Evolutionary conservation across 2,113 vertebrate species (phyloP).

Genomic region (Rhinopomastus cyanomelas): DNA sequence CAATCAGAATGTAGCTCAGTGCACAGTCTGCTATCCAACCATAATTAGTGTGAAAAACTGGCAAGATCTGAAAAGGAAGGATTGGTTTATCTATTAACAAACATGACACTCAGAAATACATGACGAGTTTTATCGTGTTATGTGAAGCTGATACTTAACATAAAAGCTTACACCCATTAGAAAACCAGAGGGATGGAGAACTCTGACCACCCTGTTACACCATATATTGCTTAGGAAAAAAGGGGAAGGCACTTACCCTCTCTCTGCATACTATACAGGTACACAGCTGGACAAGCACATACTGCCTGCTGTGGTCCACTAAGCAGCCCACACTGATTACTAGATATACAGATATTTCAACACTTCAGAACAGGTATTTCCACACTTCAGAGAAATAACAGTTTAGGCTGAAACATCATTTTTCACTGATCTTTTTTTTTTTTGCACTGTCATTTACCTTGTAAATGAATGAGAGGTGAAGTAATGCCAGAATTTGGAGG

Average conservation of each 20-base stretch:
- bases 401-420: not conserved
- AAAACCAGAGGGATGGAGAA: not conserved
- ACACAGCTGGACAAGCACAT: fast-evolving
- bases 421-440: not conserved
- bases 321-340: not conserved
- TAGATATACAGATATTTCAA: not conserved
- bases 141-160: not conserved
- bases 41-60: not conserved
- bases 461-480: not conserved
- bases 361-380: not conserved
- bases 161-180: not conserved
- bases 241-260: not conserved
- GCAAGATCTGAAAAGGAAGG: not conserved
- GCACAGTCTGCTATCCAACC: not conserved
- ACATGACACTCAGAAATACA: not conserved
- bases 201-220: not conserved
- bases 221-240: not conserved
- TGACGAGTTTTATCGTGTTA: not conserved
- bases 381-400: not conserved
- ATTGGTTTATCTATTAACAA: not conserved
- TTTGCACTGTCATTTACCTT: not conserved
- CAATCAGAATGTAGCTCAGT: not conserved
- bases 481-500: not conserved
- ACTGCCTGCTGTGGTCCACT: not conserved
- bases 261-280: not conserved